Evolutionary conservation across 2,113 vertebrate species (phyloP).

Genomic region (Peucedramus taeniatus): DNA sequence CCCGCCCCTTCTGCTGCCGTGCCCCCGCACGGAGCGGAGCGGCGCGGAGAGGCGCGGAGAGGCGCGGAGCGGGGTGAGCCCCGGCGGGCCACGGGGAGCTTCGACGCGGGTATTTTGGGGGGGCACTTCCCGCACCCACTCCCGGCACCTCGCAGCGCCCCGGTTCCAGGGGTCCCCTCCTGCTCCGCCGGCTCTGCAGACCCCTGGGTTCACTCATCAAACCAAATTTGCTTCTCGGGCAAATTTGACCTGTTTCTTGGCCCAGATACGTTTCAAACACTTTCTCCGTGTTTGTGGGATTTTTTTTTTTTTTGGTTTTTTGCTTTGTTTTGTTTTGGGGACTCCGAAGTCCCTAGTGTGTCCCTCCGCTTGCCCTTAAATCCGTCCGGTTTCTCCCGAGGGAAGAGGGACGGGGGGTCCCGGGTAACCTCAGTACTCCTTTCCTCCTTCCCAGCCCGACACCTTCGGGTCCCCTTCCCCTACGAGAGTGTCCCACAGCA

Average conservation of each 20-base stretch:
- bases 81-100: no score
- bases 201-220: neutral
- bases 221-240: neutral
- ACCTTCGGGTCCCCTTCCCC: neutral
- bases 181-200: neutral
- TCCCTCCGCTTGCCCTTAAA: neutral
- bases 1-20: accelerated
- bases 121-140: accelerated
- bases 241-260: conserved; percentile 51
- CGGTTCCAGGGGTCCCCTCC: accelerated
- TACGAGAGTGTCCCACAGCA: accelerated
- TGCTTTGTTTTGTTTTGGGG: neutral
- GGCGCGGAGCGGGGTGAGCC: accelerated
- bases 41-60: neutral
- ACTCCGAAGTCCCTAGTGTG: neutral
- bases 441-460: neutral
- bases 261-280: neutral
- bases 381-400: neutral
- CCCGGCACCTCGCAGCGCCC: neutral
- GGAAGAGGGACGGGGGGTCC: neutral
- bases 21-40: accelerated
- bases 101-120: accelerated
- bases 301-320: no score
- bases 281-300: neutral
- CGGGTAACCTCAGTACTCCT: no score